Percentiles rank a stretch among this genome's conserved stretches.
These are phyloP conservation scores for Teleogryllus occipitalis DNA, from an alignment of 1,140 invertebrate species.

Conservation along the genomic window DNA sequence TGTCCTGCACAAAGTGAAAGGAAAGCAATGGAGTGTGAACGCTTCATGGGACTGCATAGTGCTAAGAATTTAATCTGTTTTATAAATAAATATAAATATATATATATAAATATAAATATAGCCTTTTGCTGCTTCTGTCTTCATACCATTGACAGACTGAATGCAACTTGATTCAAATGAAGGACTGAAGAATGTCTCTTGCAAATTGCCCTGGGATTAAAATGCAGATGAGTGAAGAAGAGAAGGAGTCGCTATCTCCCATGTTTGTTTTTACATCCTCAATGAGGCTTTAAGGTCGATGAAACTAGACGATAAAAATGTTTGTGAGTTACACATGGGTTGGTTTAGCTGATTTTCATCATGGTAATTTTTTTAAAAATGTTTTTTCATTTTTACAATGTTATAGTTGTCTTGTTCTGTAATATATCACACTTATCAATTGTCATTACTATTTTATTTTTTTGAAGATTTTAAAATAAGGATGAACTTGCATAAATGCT, in stretches of 20 bases:
- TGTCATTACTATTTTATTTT: background rate
- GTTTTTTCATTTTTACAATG: background rate
- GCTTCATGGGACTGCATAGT: background rate
- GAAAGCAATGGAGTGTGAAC: background rate
- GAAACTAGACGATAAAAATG: background rate
- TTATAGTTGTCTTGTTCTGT: background rate
- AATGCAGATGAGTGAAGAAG: background rate
- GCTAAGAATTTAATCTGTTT: slow-evolving; percentile 1
- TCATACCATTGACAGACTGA: background rate
- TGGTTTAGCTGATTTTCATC: background rate
- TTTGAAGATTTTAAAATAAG: background rate
- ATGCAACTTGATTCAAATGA: background rate
- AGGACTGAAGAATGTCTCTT: background rate
- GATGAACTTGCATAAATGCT: background rate
- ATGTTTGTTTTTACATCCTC: background rate
- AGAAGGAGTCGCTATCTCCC: background rate
- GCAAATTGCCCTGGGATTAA: background rate
- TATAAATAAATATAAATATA: background rate
- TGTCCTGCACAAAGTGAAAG: background rate
- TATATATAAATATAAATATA: background rate
- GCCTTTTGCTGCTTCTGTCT: background rate
- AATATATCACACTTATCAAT: background rate
- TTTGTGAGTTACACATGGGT: background rate
- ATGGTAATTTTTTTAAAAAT: background rate
- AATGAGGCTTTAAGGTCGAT: background rate